Base-by-base conservation (phyloP, 2,797 vertebrate genomes). In the Hozukius guyotensis region DNA sequence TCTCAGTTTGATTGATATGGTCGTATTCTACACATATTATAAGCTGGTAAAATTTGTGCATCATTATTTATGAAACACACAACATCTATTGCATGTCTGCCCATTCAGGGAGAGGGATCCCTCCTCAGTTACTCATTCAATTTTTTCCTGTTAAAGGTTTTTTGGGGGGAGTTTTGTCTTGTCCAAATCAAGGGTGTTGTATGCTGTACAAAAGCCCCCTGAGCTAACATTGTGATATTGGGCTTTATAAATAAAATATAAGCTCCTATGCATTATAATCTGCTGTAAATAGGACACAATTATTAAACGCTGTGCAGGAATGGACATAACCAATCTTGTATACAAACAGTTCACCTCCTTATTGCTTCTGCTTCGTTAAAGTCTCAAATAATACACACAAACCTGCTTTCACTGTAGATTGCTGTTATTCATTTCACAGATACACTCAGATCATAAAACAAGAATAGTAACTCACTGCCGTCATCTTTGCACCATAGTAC, bases 391-490 rank as follows among this genome's bases (percentile, higher is more conserved):
- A 87, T 16, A 86, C 87, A 93, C 89, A 92, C 88, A 90, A 69
- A 90, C 66, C 71, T 80, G 75, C 59, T 81, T 94, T 90, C 88
- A 94, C 93, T 94, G 94, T 95, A 95, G 95, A 94, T 94, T 94
- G 94, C 93, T 95, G 94, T 96, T 95, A 96, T 96, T 96, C 94
- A 96, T 95, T 93, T 95, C 94, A 96, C 95, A 96, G 95, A 92
- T 94, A 95, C 92, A 95, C 94, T 96, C 95, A 95, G 92, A 88
- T 96, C 95, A 95, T 96, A 95, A 96, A 96, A 96, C 94, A 95
- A 93, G 92, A 95, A 95, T 94, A 95, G 81, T 88, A 94, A 96
- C 91, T 95, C 92, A 94, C 73, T 86, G 91, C 87, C 4, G 83
- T 93, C 91, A 89, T 91, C 80, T 93, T 91, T 94, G 94, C 94